Conservation (phyloP, 2,797 vertebrate species). For the Myotis planiceps region DNA sequence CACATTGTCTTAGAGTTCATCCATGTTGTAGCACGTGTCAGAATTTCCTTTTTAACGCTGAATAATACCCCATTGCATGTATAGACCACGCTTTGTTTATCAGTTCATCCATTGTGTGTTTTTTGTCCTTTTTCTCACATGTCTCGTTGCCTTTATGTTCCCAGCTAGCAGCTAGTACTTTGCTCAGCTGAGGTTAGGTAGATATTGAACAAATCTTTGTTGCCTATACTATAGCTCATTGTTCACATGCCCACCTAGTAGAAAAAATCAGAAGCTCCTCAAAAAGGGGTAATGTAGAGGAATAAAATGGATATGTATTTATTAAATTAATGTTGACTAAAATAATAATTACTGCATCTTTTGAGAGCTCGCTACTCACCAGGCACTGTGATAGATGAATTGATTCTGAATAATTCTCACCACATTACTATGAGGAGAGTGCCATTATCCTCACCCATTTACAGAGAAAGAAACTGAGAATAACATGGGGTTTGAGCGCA, state of each 20-base stretch:
- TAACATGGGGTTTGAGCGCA: neutral
- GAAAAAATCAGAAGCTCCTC: neutral
- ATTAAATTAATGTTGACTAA: neutral
- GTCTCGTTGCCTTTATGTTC: neutral
- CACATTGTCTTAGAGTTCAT: neutral
- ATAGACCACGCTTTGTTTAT: neutral
- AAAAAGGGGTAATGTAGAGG: neutral
- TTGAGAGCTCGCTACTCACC: neutral
- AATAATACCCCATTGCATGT: neutral
- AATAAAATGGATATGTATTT: neutral
- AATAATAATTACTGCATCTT: neutral
- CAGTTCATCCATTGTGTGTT: neutral
- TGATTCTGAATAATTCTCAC: neutral
- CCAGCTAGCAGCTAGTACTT: neutral
- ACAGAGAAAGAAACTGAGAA: neutral
- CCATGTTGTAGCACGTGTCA: neutral
- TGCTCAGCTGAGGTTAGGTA: neutral
- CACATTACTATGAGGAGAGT: neutral
- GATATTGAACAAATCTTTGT: neutral
- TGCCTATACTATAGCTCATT: neutral
- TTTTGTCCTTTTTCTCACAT: accelerated
- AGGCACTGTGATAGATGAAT: neutral
- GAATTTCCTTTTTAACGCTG: neutral
- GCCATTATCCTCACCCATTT: neutral
- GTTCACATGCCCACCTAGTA: neutral